These are phyloP conservation scores for Vombatus ursinus DNA, from an alignment of 2,113 vertebrate genomes.

Conservation along the genomic window DNA sequence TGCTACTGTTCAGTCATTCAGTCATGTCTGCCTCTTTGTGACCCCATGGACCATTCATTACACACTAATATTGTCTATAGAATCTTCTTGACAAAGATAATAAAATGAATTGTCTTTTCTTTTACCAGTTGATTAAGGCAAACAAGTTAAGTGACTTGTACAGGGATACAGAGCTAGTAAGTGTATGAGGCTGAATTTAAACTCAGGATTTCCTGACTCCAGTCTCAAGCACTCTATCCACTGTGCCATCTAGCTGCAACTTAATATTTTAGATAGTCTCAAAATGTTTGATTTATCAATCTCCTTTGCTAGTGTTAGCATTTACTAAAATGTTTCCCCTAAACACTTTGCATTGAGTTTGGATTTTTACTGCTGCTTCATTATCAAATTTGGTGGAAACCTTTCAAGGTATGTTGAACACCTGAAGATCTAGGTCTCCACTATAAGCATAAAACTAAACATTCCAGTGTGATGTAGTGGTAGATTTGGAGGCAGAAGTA, in stretches of 20 bases:
- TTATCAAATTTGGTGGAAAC: background rate
- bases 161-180: background rate
- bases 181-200: background rate
- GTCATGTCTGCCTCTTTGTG: background rate
- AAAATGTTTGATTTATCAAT: background rate
- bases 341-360: background rate
- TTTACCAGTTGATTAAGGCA: background rate
- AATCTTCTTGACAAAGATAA: background rate
- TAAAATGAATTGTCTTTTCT: background rate
- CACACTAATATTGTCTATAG: background rate
- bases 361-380: background rate
- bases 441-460: background rate
- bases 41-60: background rate
- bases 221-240: background rate
- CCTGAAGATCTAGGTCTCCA: background rate
- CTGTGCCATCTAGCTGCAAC: background rate
- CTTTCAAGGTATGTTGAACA: background rate
- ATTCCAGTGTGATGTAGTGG: background rate
- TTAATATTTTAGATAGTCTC: background rate
- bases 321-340: background rate
- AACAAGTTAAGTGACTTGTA: background rate
- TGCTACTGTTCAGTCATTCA: background rate
- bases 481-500: background rate
- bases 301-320: background rate
- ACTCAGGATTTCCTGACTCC: background rate